A percentile compares a stretch with the other conserved stretches of the same genome.
Evolutionary conservation across 64 coral and sea anemone species (phyloP).

Genomic region (Pocillopora damicornis): DNA sequence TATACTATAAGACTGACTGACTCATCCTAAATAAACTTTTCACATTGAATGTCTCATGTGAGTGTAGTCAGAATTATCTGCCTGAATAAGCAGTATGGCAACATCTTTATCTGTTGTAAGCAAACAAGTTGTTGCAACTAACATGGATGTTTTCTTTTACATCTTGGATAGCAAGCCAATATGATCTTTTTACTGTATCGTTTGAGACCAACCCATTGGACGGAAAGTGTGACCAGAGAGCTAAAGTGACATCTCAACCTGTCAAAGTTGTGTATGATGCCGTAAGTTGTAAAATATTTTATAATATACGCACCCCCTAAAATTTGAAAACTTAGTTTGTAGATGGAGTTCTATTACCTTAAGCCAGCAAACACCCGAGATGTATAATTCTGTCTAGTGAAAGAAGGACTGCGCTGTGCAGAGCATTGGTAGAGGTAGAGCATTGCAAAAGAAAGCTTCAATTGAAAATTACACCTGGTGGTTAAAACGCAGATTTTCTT

Average conservation of each 20-base stretch:
- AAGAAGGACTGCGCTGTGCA: too few species aligned
- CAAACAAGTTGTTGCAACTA: background rate
- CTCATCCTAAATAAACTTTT: too few species aligned
- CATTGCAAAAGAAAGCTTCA: too few species aligned
- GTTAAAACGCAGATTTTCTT: too few species aligned
- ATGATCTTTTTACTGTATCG: slow-evolving; percentile 68
- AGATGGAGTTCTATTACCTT: too few species aligned
- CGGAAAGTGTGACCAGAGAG: slow-evolving; percentile 95
- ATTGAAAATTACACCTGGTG: too few species aligned
- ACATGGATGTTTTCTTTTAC: background rate
- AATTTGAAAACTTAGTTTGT: background rate
- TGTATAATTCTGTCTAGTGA: too few species aligned
- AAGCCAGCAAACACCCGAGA: too few species aligned
- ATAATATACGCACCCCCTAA: too few species aligned
- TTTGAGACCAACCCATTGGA: slow-evolving; percentile 99
- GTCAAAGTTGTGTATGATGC: slow-evolving; percentile 86
- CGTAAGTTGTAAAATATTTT: slow-evolving; percentile 49
- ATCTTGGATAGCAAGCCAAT: background rate
- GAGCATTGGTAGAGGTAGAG: too few species aligned
- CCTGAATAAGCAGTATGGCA: background rate
- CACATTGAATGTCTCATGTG: too few species aligned
- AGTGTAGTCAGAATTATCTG: background rate
- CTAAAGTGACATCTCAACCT: slow-evolving; percentile 68
- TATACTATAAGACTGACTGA: too few species aligned
- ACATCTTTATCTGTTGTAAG: background rate